These are phyloP conservation scores for Muscicapa comitata DNA, from an alignment of 2,797 vertebrate species.

Conservation along the genomic window DNA sequence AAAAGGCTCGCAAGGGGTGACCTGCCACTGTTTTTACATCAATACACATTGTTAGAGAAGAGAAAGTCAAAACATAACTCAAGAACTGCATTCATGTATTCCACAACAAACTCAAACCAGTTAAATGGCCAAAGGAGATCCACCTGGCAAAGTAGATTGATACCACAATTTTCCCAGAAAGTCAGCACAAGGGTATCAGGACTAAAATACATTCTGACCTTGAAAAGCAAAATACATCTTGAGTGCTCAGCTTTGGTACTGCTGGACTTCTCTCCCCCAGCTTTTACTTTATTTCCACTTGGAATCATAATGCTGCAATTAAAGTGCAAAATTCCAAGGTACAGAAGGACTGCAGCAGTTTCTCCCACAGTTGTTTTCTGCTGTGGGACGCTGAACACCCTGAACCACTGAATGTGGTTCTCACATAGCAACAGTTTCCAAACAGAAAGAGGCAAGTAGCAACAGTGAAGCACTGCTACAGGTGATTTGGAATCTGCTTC, in stretches of 20 bases:
- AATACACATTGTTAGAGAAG: neutral
- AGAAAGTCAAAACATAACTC: slow-evolving; percentile 31
- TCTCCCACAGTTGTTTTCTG: neutral
- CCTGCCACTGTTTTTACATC: slow-evolving; percentile 22
- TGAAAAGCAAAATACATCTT: neutral
- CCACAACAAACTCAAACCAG: slow-evolving; percentile 21
- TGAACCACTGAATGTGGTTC: neutral
- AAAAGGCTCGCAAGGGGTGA: neutral
- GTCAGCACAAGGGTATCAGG: neutral
- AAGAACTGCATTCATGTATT: neutral
- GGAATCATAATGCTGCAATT: neutral
- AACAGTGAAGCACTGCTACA: neutral
- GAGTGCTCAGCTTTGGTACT: neutral
- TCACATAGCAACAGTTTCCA: neutral
- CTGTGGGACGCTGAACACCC: neutral
- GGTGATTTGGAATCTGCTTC: neutral
- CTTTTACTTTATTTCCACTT: neutral
- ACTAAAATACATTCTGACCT: neutral
- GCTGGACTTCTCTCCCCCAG: neutral
- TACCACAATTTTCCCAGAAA: neutral
- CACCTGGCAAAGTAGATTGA: neutral
- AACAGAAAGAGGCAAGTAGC: slow-evolving; percentile 8
- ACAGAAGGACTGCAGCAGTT: neutral
- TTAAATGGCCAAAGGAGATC: slow-evolving; percentile 16
- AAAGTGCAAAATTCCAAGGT: neutral